These are phyloP conservation scores for Trinectes maculatus DNA, from an alignment of 2,113 vertebrate species.

Conservation along the genomic window DNA sequence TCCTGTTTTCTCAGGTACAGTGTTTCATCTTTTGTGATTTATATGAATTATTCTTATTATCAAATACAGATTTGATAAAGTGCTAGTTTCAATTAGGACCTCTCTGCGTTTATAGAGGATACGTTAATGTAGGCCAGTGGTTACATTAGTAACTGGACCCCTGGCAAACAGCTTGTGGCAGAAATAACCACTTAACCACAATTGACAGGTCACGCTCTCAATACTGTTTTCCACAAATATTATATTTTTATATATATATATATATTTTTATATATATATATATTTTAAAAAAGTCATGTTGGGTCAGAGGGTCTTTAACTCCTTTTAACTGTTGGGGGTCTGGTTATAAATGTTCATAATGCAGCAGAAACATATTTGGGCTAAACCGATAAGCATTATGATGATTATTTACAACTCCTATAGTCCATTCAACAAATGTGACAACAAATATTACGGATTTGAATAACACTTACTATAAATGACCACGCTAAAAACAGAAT, in stretches of 20 bases:
- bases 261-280: no score
- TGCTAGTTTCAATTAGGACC: not conserved
- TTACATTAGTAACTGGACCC: not conserved
- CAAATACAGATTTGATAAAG: not conserved
- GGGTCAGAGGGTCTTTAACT: no score
- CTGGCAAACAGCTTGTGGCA: not conserved
- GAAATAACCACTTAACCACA: not conserved
- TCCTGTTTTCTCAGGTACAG: not conserved
- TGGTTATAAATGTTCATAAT: no score
- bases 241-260: no score
- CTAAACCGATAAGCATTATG: not conserved
- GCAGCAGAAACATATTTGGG: no score
- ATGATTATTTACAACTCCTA: not conserved
- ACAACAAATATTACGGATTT: constrained; percentile 23
- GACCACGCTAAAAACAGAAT: constrained; percentile 1
- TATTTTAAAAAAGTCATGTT: no score
- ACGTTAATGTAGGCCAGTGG: not conserved
- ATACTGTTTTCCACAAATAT: no score
- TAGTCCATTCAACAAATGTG: not conserved
- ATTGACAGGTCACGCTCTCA: not conserved
- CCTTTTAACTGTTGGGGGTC: no score
- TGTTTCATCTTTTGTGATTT: not conserved
- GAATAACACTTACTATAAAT: no score
- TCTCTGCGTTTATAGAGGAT: not conserved
- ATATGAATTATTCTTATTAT: not conserved